phyloP scores from a whole-genome alignment of 2,113 vertebrate species.

The Anser brachyrhynchus region DNA sequence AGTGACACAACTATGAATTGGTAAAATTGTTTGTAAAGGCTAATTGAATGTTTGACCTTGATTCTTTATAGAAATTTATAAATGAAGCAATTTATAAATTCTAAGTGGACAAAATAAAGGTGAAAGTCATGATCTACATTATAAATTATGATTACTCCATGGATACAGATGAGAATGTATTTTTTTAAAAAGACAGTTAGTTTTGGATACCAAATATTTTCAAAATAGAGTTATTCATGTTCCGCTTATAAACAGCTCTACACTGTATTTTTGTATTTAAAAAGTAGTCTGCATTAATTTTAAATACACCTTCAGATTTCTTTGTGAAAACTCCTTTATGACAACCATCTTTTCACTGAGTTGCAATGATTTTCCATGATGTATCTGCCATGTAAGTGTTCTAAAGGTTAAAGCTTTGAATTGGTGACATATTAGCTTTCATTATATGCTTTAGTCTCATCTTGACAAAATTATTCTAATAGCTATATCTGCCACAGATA shows the following conservation, averaged over 20 bases:
- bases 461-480: constrained; percentile 46
- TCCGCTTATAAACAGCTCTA: accelerated
- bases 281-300: neutral
- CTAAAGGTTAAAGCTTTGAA: constrained; percentile 22
- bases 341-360: neutral
- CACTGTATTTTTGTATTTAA: neutral
- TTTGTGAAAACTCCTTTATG: neutral
- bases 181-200: neutral
- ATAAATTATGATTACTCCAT: neutral
- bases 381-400: neutral
- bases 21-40: neutral
- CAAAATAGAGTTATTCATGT: neutral
- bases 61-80: neutral
- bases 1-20: neutral
- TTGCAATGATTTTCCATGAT: neutral
- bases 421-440: constrained; percentile 37
- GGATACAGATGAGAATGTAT: neutral
- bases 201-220: neutral
- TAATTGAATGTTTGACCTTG: neutral
- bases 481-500: neutral
- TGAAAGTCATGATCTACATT: neutral
- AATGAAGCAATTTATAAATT: neutral
- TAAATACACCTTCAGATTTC: neutral
- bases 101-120: neutral
- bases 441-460: constrained; percentile 27